These are phyloP conservation scores for Laupala kohalensis DNA, from an alignment of 1,140 invertebrate species.

Conservation along the genomic window DNA sequence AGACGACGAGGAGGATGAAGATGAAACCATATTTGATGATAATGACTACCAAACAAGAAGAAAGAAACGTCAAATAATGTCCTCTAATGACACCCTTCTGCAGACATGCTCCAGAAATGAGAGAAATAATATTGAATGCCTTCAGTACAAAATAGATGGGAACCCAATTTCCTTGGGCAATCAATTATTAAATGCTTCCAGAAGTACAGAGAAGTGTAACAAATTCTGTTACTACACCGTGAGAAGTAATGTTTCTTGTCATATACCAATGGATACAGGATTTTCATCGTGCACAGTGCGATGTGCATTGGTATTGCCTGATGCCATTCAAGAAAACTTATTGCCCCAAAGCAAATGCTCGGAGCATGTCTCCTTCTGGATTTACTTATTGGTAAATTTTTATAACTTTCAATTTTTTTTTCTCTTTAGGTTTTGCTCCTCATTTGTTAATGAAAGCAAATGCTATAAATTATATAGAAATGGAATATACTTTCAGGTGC, in stretches of 20 bases:
- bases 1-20: too few relatives aligned
- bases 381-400: constrained; percentile 39
- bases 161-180: neutral
- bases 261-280: neutral
- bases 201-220: neutral
- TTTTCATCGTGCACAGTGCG: neutral
- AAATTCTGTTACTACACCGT: neutral
- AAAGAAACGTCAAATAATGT: too few relatives aligned
- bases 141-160: neutral
- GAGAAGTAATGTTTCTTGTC: neutral
- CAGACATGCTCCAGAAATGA: neutral
- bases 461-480: neutral
- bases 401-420: constrained; percentile 1
- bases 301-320: too few relatives aligned
- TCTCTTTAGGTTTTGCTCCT: neutral
- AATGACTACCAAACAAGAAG: too few relatives aligned
- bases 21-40: neutral
- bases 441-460: neutral
- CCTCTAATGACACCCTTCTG: neutral
- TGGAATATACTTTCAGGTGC: constrained; percentile 25
- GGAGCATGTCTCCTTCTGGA: constrained; percentile 43
- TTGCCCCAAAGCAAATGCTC: neutral
- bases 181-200: neutral
- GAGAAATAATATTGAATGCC: neutral
- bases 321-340: too few relatives aligned